These are phyloP conservation scores for Fulica atra DNA, from an alignment of 2,113 vertebrate genomes.

Conservation along the genomic window DNA sequence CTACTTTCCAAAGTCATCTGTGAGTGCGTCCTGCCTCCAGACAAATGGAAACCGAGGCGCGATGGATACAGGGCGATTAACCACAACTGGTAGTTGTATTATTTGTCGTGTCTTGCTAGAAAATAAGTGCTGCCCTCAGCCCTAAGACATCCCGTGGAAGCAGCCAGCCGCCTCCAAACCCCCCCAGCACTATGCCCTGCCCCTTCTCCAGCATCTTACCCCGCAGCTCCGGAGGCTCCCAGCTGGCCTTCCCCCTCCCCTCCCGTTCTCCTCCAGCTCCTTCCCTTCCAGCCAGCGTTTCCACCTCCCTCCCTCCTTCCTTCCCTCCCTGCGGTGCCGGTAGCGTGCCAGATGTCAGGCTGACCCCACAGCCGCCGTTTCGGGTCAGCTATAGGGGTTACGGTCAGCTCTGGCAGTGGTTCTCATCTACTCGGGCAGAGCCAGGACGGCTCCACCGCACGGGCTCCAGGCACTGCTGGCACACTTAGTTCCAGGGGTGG, in stretches of 20 bases:
- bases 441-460: accelerated
- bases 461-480: background rate
- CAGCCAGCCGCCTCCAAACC: background rate
- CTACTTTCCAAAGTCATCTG: background rate
- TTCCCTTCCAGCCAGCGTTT: background rate
- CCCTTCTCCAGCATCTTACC: background rate
- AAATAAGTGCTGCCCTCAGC: background rate
- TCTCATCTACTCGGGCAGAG: background rate
- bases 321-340: background rate
- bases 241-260: background rate
- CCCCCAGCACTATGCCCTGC: background rate
- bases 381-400: background rate
- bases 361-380: background rate
- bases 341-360: constrained; percentile 34
- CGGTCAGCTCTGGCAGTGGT: accelerated
- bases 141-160: background rate
- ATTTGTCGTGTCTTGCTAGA: background rate
- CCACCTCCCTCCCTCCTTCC: background rate
- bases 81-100: background rate
- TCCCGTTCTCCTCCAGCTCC: background rate
- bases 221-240: background rate
- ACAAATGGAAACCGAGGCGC: background rate
- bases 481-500: background rate
- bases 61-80: background rate
- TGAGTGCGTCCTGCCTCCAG: background rate